These are phyloP conservation scores for Laothoe populi DNA, from an alignment of 2,888 invertebrate genomes.

Conservation along the genomic window DNA sequence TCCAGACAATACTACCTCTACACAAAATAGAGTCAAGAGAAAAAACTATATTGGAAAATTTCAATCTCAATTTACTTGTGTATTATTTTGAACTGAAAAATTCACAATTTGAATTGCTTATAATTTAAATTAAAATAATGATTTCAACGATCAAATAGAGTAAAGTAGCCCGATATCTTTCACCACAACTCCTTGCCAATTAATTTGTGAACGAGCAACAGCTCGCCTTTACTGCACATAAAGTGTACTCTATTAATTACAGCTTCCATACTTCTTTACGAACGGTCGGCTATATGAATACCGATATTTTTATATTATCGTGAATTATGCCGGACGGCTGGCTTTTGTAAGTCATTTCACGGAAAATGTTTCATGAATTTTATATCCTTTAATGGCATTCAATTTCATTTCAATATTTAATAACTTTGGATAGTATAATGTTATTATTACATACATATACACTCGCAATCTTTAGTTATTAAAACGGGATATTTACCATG, in stretches of 20 bases:
- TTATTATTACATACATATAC: too few species aligned
- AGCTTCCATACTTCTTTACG: constrained; percentile 9
- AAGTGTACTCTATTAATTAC: constrained; percentile 5
- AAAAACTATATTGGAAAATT: too few species aligned
- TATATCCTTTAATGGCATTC: neutral
- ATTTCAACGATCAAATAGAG: neutral
- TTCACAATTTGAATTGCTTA: too few species aligned
- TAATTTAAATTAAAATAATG: neutral
- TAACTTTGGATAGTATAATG: too few species aligned
- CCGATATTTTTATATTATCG: constrained; percentile 13
- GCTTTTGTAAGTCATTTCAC: neutral
- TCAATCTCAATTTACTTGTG: too few species aligned
- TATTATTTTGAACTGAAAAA: too few species aligned
- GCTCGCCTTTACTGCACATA: constrained; percentile 5
- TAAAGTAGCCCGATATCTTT: neutral
- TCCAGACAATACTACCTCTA: too few species aligned
- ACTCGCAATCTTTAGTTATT: too few species aligned
- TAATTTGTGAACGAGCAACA: neutral
- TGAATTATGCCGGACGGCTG: neutral
- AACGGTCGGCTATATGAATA: neutral
- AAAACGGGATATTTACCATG: too few species aligned
- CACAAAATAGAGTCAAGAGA: too few species aligned
- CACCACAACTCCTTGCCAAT: neutral
- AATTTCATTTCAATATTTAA: too few species aligned
- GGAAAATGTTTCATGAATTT: neutral